These are phyloP conservation scores for Biston betularia DNA, from an alignment of 2,888 invertebrate genomes.

Conservation along the genomic window DNA sequence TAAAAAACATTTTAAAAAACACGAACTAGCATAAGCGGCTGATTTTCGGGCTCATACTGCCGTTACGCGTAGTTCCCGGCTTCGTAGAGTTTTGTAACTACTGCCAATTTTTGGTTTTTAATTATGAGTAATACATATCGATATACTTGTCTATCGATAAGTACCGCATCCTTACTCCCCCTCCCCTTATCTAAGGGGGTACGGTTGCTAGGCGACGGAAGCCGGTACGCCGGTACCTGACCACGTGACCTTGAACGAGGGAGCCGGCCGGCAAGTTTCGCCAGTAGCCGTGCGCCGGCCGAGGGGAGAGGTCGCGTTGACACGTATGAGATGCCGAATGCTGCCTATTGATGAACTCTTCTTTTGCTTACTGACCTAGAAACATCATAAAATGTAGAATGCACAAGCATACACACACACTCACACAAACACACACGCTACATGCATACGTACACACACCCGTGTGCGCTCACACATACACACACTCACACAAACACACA, in stretches of 20 bases:
- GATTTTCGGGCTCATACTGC: too few relatives aligned
- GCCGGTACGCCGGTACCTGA: conserved; percentile 61
- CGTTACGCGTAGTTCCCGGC: too few relatives aligned
- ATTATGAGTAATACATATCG: neutral
- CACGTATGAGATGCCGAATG: neutral
- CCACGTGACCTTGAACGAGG: conserved; percentile 28
- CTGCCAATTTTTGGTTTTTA: neutral
- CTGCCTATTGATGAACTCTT: neutral
- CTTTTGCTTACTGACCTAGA: too few relatives aligned
- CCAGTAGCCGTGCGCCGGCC: conserved; percentile 29
- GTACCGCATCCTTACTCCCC: conserved; percentile 45
- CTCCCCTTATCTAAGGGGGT: conserved; percentile 40
- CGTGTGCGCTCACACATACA: too few relatives aligned
- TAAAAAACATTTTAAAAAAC: too few relatives aligned
- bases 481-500: too few relatives aligned
- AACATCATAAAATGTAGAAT: too few relatives aligned
- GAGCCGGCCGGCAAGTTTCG: conserved; percentile 9
- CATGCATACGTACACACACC: too few relatives aligned
- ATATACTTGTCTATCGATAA: conserved; percentile 46
- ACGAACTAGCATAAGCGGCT: too few relatives aligned
- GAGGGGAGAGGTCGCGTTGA: neutral
- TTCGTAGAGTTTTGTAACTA: too few relatives aligned
- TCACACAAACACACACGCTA: too few relatives aligned
- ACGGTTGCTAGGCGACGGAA: conserved; percentile 64
- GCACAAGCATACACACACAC: too few relatives aligned